A percentile compares a stretch with the other conserved stretches of the same genome.
Conservation (phyloP, 2,113 vertebrate genomes). For the Dromiciops gliroides region DNA sequence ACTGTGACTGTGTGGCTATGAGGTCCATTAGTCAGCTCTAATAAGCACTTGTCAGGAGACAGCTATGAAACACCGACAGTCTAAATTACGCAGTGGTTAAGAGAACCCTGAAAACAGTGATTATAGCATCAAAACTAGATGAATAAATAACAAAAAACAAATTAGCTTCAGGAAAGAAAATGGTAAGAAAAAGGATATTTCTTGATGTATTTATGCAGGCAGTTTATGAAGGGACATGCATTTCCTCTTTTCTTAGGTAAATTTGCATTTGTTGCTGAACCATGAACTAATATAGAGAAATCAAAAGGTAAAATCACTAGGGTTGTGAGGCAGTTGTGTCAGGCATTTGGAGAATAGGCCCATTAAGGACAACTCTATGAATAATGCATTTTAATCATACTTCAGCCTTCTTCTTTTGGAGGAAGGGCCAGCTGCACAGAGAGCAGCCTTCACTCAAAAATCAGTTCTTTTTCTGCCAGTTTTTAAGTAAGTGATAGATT, state of each 20-base stretch:
- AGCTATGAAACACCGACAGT: conserved; percentile 53
- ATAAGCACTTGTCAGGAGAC: conserved; percentile 70
- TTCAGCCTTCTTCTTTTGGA: neutral
- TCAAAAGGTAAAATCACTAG: conserved; percentile 14
- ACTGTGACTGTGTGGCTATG: conserved; percentile 18
- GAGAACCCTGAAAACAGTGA: conserved; percentile 74
- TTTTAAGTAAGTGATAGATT: conserved; percentile 25
- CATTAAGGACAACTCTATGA: neutral
- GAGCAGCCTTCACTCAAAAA: neutral
- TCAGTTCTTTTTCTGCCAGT: neutral
- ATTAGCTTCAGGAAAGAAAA: conserved; percentile 31
- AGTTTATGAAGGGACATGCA: neutral
- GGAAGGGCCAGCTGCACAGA: neutral
- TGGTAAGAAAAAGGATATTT: conserved; percentile 13
- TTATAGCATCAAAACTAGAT: conserved; percentile 61
- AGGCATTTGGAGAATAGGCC: neutral
- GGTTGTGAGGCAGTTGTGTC: neutral
- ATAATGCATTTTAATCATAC: neutral
- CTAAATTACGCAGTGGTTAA: conserved; percentile 64
- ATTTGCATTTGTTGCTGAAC: neutral
- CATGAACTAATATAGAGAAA: neutral
- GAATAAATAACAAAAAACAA: conserved; percentile 65
- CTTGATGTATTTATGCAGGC: conserved; percentile 16
- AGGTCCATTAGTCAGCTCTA: conserved; percentile 57
- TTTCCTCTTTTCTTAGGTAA: conserved; percentile 9